Percentiles rank a stretch among this genome's conserved stretches.
Evolutionary conservation across 2,797 vertebrate genomes (phyloP).

Genomic region (Mormyrus proboscirostris): DNA sequence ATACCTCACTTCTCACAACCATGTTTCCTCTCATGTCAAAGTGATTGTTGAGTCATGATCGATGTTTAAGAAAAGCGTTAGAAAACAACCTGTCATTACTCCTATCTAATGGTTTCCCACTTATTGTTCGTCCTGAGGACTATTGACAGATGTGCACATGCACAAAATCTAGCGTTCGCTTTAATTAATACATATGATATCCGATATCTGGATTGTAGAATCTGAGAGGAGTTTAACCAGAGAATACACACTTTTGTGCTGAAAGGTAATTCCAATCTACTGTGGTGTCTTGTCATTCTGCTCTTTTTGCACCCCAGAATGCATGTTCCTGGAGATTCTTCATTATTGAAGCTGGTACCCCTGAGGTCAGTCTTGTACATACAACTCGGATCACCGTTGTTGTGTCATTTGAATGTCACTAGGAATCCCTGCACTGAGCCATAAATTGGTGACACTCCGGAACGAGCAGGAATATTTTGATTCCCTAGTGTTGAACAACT

Average conservation of each 20-base stretch:
- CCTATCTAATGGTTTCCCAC: not conserved
- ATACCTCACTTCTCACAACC: not conserved
- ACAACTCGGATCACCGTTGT: not conserved
- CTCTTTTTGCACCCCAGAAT: not conserved
- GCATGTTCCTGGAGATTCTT: not conserved
- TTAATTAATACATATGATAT: not conserved
- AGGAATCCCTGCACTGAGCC: not conserved
- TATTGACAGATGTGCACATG: not conserved
- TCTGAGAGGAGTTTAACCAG: not conserved
- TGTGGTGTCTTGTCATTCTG: not conserved
- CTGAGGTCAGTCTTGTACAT: not conserved
- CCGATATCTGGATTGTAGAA: not conserved
- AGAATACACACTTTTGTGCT: not conserved
- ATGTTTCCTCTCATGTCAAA: not conserved
- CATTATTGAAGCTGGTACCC: not conserved
- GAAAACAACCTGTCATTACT: not conserved
- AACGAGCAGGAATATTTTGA: not conserved
- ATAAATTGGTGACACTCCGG: not conserved
- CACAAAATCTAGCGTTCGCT: not conserved
- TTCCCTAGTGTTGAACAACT: not conserved
- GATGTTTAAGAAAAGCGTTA: not conserved
- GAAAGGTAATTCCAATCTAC: too few relatives aligned
- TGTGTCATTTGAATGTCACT: not conserved
- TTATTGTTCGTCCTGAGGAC: not conserved
- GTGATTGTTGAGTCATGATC: not conserved